Conservation (phyloP, 2,797 vertebrate species). For the Ceryle rudis region DNA sequence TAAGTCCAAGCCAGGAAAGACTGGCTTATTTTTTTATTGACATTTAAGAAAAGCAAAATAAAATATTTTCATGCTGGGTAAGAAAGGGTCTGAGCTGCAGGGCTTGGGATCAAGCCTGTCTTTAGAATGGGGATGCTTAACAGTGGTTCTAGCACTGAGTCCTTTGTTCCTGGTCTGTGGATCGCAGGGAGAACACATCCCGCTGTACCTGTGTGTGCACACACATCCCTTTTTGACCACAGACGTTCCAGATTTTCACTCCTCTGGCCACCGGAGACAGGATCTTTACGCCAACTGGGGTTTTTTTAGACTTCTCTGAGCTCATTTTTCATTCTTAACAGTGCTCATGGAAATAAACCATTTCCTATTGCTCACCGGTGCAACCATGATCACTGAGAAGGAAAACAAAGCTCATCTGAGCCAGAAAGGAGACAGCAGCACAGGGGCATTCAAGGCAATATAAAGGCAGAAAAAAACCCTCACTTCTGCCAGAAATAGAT, state of each 20-base stretch:
- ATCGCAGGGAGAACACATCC: not conserved
- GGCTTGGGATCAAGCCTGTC: not conserved
- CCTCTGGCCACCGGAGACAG: not conserved
- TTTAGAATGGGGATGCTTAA: not conserved
- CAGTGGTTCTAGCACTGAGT: not conserved
- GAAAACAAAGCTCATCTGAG: constrained; percentile 63
- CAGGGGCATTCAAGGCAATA: constrained; percentile 29
- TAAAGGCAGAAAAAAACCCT: not conserved
- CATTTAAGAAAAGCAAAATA: not conserved
- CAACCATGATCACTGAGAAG: constrained; percentile 42
- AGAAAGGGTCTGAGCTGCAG: not conserved
- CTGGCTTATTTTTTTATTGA: not conserved
- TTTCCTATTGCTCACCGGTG: constrained; percentile 54
- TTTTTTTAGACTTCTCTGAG: not conserved
- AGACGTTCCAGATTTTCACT: not conserved
- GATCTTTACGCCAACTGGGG: not conserved
- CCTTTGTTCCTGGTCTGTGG: not conserved
- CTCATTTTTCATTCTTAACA: not conserved
- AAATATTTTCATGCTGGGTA: not conserved
- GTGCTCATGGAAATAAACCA: not conserved
- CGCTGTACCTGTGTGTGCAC: not conserved
- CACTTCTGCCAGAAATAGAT: constrained; percentile 56
- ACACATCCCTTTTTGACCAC: not conserved
- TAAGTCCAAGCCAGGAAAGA: constrained; percentile 12
- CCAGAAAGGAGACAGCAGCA: constrained; percentile 49